Conservation (phyloP, 2,113 vertebrate genomes). For the Dasyprocta punctata region DNA sequence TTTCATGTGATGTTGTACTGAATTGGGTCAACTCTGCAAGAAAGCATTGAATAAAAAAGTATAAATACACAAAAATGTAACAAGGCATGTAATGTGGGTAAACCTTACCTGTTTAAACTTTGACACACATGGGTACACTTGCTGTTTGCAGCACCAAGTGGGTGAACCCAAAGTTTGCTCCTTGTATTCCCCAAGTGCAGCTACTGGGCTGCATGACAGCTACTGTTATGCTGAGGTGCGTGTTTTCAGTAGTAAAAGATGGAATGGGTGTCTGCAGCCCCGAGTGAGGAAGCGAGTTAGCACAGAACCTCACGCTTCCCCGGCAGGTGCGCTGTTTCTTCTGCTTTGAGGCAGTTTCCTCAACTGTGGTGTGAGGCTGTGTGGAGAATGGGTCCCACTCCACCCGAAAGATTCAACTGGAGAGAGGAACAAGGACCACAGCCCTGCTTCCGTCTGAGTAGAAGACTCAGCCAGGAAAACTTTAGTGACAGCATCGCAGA, state of each 20-base stretch:
- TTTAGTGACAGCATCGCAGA: background rate
- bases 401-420: background rate
- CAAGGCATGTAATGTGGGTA: background rate
- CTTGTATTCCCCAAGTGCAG: background rate
- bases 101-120: background rate
- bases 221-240: background rate
- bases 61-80: background rate
- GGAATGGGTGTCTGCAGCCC: background rate
- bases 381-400: slow-evolving; percentile 8
- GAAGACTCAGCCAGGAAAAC: background rate
- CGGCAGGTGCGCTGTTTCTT: slow-evolving; percentile 33
- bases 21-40: background rate
- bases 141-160: accelerated
- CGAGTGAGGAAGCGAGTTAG: background rate
- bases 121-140: background rate
- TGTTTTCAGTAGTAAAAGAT: background rate
- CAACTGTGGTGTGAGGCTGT: slow-evolving; percentile 7
- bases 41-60: background rate
- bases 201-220: background rate
- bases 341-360: slow-evolving; percentile 62
- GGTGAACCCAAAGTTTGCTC: background rate
- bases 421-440: background rate
- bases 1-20: background rate
- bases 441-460: background rate
- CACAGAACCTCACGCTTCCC: slow-evolving; percentile 34